phyloP scores from a whole-genome alignment of 2,888 invertebrate genomes.

The Melinopterus prodromus region DNA sequence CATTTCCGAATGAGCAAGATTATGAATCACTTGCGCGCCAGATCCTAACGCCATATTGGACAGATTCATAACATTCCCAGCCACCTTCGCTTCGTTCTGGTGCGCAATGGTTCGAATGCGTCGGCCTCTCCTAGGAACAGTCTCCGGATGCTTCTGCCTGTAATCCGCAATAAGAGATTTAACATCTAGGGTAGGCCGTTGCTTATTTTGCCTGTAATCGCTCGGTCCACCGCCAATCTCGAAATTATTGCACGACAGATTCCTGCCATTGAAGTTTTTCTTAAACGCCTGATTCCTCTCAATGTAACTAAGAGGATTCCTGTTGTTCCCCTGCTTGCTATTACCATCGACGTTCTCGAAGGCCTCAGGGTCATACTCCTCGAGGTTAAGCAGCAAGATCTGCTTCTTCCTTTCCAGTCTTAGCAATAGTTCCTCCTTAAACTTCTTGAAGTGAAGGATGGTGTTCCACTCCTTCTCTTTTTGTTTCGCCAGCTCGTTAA shows the following conservation, averaged over 20 bases:
- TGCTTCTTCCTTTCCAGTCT: slow-evolving; percentile 76
- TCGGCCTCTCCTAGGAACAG: slow-evolving; percentile 73
- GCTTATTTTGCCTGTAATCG: slow-evolving; percentile 66
- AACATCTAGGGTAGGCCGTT: slow-evolving; percentile 82
- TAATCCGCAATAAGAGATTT: slow-evolving; percentile 85
- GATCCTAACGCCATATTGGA: slow-evolving; percentile 61
- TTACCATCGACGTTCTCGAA: slow-evolving; percentile 23
- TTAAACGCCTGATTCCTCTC: slow-evolving; percentile 19
- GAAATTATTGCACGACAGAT: slow-evolving; percentile 27
- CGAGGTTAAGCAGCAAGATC: slow-evolving; percentile 59
- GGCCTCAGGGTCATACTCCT: slow-evolving; percentile 33
- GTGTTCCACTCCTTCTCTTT: slow-evolving; percentile 91
- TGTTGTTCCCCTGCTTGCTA: slow-evolving; percentile 20
- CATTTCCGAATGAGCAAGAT: slow-evolving; percentile 48
- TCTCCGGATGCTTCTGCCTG: slow-evolving; percentile 78
- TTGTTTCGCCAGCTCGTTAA: slow-evolving; percentile 77
- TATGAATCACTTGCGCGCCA: slow-evolving; percentile 58
- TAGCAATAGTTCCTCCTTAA: slow-evolving; percentile 83
- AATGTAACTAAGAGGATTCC: slow-evolving; percentile 17
- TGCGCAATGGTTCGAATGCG: slow-evolving; percentile 67
- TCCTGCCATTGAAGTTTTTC: slow-evolving; percentile 33
- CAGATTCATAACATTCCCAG: slow-evolving; percentile 50
- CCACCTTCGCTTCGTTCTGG: slow-evolving; percentile 47
- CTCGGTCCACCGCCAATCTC: slow-evolving; percentile 44
- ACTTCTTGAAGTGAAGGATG: slow-evolving; percentile 80